These are phyloP conservation scores for Sebastes aleutianus DNA, from an alignment of 2,797 vertebrate genomes.

Conservation along the genomic window DNA sequence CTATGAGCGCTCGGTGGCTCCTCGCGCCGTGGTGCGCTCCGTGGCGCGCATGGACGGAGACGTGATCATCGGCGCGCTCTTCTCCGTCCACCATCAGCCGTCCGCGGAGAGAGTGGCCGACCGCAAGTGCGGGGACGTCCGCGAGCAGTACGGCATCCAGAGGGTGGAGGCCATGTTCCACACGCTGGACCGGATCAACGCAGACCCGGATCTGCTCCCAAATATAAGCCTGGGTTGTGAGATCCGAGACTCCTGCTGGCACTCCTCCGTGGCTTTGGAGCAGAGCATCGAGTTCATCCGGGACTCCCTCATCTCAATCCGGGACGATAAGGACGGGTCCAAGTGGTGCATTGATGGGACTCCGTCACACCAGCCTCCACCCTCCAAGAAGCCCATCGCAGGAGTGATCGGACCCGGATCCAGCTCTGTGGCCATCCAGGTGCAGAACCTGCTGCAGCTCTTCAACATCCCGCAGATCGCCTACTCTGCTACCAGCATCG, in stretches of 20 bases:
- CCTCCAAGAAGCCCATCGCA: slow-evolving; percentile 94
- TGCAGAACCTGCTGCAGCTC: slow-evolving; percentile 97
- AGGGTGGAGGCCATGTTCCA: slow-evolving; percentile 99
- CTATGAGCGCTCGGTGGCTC: slow-evolving; percentile 80
- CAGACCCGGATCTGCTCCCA: slow-evolving; percentile 90
- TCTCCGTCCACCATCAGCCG: slow-evolving; percentile 98
- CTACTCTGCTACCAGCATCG: slow-evolving; percentile 98
- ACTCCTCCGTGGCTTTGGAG: slow-evolving; percentile 96
- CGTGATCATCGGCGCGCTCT: slow-evolving; percentile 98
- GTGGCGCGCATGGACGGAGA: slow-evolving; percentile 98
- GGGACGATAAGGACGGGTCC: slow-evolving; percentile 93
- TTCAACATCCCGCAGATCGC: slow-evolving; percentile 99
- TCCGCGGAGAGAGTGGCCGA: slow-evolving; percentile 96
- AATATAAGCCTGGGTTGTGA: slow-evolving; percentile 98
- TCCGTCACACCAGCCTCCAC: slow-evolving; percentile 83
- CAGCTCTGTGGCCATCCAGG: slow-evolving; percentile 98
- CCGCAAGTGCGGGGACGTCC: slow-evolving; percentile 96
- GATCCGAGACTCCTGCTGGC: slow-evolving; percentile 99
- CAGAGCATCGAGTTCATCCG: slow-evolving; percentile 99
- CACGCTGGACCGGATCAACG: slow-evolving; percentile 95
- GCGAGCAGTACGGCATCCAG: slow-evolving; percentile 99
- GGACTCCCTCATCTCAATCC: slow-evolving; percentile 97
- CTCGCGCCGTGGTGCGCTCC: slow-evolving; percentile 85
- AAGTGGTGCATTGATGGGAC: slow-evolving; percentile 92
- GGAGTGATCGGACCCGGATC: slow-evolving; percentile 99